A percentile compares a stretch with the other conserved stretches of the same genome.
These are phyloP conservation scores for Temnothorax unifasciatus DNA, from an alignment of 2,888 invertebrate genomes.

Conservation along the genomic window DNA sequence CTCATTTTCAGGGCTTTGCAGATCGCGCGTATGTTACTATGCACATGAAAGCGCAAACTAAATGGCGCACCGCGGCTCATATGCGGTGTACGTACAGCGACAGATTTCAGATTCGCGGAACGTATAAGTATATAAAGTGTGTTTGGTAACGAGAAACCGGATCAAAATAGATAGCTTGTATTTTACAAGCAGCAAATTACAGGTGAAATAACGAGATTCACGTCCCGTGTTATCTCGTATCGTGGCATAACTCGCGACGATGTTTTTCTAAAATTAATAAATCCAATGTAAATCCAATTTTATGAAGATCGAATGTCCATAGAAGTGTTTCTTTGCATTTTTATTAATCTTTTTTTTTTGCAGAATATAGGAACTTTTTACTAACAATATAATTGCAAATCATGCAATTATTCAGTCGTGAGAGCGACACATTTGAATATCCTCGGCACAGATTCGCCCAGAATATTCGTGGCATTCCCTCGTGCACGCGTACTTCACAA, in stretches of 20 bases:
- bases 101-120: not conserved
- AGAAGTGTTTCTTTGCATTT: not conserved
- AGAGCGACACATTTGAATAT: not conserved
- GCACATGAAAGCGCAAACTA: constrained; percentile 52
- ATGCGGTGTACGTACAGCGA: too few species aligned
- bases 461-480: not conserved
- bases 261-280: not conserved
- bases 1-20: constrained; percentile 46
- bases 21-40: not conserved
- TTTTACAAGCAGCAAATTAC: not conserved
- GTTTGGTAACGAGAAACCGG: not conserved
- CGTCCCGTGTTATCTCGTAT: not conserved
- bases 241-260: not conserved
- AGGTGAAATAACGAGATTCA: not conserved
- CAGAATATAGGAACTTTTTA: not conserved
- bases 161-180: not conserved
- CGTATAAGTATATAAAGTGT: not conserved
- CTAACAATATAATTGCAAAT: not conserved
- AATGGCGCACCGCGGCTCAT: constrained; percentile 17
- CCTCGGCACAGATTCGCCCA: not conserved
- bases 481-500: constrained; percentile 3
- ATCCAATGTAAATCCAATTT: constrained; percentile 1
- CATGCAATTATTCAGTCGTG: constrained; percentile 8
- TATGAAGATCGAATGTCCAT: not conserved
- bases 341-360: not conserved